phyloP scores from a whole-genome alignment of 2,113 vertebrate species.

The Cottus gobio region DNA sequence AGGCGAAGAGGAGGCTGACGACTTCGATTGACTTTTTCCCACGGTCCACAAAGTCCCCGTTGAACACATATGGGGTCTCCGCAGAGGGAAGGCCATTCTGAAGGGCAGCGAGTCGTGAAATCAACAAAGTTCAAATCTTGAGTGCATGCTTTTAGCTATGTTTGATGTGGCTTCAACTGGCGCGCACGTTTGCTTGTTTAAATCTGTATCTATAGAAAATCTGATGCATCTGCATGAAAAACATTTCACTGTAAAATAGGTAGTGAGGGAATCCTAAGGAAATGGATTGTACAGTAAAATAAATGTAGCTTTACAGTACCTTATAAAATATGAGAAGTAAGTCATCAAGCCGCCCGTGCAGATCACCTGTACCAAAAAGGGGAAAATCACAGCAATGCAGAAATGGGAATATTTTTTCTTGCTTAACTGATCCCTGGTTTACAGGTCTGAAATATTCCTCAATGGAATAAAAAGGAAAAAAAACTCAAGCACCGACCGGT shows the following conservation, averaged over 20 bases:
- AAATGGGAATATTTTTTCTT: not conserved
- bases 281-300: not conserved
- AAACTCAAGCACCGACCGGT: not conserved
- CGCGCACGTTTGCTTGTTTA: not conserved
- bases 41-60: conserved; percentile 98
- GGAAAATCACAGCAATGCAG: not conserved
- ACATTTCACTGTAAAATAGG: not conserved
- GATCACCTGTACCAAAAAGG: conserved; percentile 86
- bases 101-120: conserved; percentile 29
- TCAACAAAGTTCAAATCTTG: not conserved
- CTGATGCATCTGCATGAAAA: not conserved
- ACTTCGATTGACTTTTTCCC: conserved; percentile 94
- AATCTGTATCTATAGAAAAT: not conserved
- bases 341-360: conserved; percentile 96
- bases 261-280: not conserved
- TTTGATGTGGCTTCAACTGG: not conserved
- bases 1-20: conserved; percentile 90
- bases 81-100: conserved; percentile 96
- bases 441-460: not conserved
- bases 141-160: not conserved
- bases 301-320: conserved; percentile 77
- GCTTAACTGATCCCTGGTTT: not conserved
- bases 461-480: not conserved
- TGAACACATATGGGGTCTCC: conserved; percentile 92
- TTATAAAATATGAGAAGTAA: conserved; percentile 97